Evolutionary conservation across 2,888 invertebrate species (phyloP), one percentile per base, ranked within the genome.

Genomic region (Coelopa pilipes): DNA sequence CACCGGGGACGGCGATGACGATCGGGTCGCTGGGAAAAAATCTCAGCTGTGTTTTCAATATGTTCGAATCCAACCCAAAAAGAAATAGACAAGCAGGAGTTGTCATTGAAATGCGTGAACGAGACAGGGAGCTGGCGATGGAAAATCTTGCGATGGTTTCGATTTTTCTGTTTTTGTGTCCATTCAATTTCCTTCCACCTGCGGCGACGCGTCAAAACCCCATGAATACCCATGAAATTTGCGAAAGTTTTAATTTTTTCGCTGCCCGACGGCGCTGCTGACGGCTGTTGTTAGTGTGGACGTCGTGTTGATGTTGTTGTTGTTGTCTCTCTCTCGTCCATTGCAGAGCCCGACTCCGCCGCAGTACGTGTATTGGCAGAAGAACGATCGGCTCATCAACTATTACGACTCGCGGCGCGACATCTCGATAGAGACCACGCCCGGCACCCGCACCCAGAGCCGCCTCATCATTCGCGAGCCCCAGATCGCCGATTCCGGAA

Each of bases 291-390:
- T 55, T 55, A 55, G 12, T 17, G 19, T 15, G 55, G n/a, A 15
- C 9, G 7, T 55, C 17, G n/a, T 55, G 4, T 17, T 13, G n/a
- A n/a, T n/a, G n/a, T 17, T 17, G 1, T 55, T 15, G 24, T 68
- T 45, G 34, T 24, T 68, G 34, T 7, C 45, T 53, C 19, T 53
- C 24, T 10, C 46, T 1, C 47, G 53, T 12, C 57, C 45, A 10
- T 75, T 91, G 4, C 91, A 96, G 94, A 96, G 96, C 87, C 96
- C 96, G 72, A 94, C 93, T 85, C 96, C 96, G 80, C 96, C 96
- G 79, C 96, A 96, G 89, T 96, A 96, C 90, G 96, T 97, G 85
- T 96, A 96, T 90, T 96, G 96, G 96, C 96, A 94, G 89, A 96
- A 96, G 90, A 96, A 96, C 89, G 93, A 94, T 88, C 93, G 94